phyloP scores from a whole-genome alignment of 2,113 vertebrate species.

The Bubalus kerabau region DNA sequence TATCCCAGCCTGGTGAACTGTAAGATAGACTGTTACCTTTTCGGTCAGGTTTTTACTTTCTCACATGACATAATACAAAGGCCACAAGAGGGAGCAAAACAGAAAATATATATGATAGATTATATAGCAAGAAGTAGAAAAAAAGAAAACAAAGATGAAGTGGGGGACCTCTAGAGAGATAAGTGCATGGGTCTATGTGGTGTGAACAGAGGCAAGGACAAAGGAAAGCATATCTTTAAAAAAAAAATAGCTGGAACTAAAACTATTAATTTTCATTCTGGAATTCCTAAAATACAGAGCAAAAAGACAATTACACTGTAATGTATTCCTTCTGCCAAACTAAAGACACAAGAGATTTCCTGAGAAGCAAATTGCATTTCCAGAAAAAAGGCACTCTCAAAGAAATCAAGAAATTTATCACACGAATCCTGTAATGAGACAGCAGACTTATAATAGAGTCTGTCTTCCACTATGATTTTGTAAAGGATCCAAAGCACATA shows the following conservation, averaged over 20 bases:
- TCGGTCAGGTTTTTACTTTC: not conserved
- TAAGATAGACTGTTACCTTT: not conserved
- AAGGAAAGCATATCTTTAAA: not conserved
- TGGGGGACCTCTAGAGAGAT: not conserved
- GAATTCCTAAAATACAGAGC: not conserved
- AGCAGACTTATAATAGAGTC: not conserved
- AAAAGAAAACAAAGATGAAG: not conserved
- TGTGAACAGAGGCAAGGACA: not conserved
- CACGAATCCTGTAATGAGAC: not conserved
- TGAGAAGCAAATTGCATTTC: not conserved
- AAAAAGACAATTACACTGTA: not conserved
- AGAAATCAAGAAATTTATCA: not conserved
- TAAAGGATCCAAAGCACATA: not conserved
- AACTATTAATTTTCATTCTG: not conserved
- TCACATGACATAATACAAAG: not conserved
- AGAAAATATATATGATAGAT: not conserved
- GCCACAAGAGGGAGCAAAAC: not conserved
- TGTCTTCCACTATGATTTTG: not conserved
- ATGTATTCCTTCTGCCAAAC: not conserved
- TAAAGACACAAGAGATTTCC: not conserved
- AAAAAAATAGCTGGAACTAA: not conserved
- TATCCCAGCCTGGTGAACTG: not conserved
- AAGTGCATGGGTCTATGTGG: not conserved
- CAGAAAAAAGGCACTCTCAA: not conserved
- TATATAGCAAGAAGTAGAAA: not conserved